phyloP scores from a whole-genome alignment of 2,888 invertebrate species.

The Eugnorisma glareosa region DNA sequence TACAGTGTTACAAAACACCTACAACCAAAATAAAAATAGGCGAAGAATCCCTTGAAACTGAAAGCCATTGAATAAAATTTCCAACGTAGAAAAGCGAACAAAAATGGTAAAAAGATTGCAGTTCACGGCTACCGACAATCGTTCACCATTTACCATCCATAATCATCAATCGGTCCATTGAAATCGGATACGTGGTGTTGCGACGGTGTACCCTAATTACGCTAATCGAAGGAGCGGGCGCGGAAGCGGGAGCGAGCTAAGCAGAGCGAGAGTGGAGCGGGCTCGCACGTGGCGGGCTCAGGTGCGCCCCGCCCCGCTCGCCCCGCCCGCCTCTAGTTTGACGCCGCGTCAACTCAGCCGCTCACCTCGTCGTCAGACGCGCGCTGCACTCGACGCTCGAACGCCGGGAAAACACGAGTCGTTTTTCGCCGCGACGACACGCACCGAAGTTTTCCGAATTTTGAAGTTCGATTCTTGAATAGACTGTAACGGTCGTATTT shows the following conservation, averaged over 20 bases:
- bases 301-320: slow-evolving; percentile 88
- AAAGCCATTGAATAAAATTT: slow-evolving; percentile 47
- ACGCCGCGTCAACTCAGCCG: slow-evolving; percentile 81
- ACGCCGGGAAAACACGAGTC: slow-evolving; percentile 89
- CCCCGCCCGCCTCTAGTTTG: slow-evolving; percentile 78
- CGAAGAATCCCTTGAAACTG: slow-evolving; percentile 13
- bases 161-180: slow-evolving; percentile 83
- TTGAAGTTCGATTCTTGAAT: slow-evolving; percentile 74
- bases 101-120: slow-evolving; percentile 68
- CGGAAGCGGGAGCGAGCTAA: slow-evolving; percentile 69
- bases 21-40: slow-evolving; percentile 20
- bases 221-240: slow-evolving; percentile 74
- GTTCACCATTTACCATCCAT: slow-evolving; percentile 77
- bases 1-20: neutral
- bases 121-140: slow-evolving; percentile 75
- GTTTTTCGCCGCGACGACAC: slow-evolving; percentile 86
- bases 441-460: slow-evolving; percentile 84
- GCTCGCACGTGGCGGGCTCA: slow-evolving; percentile 84
- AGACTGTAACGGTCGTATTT: slow-evolving; percentile 69
- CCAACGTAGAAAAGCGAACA: slow-evolving; percentile 65
- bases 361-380: slow-evolving; percentile 86
- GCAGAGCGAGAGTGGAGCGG: slow-evolving; percentile 75
- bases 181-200: slow-evolving; percentile 81
- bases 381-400: slow-evolving; percentile 89
- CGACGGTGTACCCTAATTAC: slow-evolving; percentile 79